Evolutionary conservation across 1,140 invertebrate species (phyloP), one percentile per base, ranked within the genome.

Genomic region (Drosophila nigromelanica): DNA sequence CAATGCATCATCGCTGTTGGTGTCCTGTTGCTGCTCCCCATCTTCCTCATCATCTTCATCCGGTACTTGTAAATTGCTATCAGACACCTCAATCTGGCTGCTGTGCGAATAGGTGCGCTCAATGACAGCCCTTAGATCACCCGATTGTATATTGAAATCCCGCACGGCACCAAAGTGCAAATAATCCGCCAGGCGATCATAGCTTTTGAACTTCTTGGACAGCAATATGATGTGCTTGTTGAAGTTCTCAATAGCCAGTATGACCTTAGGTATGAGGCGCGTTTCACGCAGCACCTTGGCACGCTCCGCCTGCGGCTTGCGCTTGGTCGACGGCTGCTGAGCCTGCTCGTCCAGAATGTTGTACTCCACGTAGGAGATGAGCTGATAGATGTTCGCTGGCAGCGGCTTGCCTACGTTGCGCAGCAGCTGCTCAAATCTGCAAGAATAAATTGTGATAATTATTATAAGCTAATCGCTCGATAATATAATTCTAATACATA

Each of bases 251-350:
- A 94, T 93, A 70, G 93, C 93, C 69, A 93, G 93, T 55, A 95
- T 90, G 0, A 94, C 92, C 63, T 93, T 93, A 3, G 94, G 94
- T 75, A 95, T 94, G 4, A 91, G 74, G 74, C 93, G 93, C 0
- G 94, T 94, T 85, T 95, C 93, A 42, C 92, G 92, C 6, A 95
- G 82, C 42, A 95, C 92, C 92, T 94, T 94, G n/a, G 92, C 93
- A 14, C 93, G 93, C 45, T 93, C 90, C 0, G 89, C 76, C 18
- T 85, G 82, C 0, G 92, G 80, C 58, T 94, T 89, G 14, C 77
- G 76, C 18, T 89, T 90, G 10, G 73, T 74, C 0, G 76, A 24
- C 27, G 75, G 69, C 68, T 72, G 62, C 27, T 77, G 51, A 5
- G 74, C 69, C 14, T 89, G 76, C 40, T 80, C 78, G 10, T 91